Conservation (phyloP, 2,888 invertebrate genomes). For the Deilephila elpenor region DNA sequence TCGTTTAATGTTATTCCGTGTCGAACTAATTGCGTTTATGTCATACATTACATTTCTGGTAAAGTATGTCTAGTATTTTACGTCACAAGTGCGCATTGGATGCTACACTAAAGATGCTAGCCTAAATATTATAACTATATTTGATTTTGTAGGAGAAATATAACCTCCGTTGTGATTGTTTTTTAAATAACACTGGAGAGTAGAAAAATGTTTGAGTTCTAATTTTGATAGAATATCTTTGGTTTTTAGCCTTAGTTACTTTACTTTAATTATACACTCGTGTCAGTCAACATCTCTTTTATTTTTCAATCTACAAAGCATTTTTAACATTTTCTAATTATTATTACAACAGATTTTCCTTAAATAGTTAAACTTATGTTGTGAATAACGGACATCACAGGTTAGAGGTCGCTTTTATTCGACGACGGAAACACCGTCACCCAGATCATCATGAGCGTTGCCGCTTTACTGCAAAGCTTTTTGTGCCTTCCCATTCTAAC, state of each 20-base stretch:
- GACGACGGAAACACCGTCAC: neutral
- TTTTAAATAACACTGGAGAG: no score
- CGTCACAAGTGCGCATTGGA: neutral
- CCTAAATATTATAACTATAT: neutral
- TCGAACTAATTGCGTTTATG: neutral
- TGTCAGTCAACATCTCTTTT: no score
- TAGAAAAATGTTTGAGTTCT: no score
- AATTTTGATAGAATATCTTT: no score
- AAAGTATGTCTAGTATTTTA: neutral
- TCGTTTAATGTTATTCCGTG: neutral
- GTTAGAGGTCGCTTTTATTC: neutral
- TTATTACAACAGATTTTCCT: no score
- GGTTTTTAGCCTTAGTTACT: no score
- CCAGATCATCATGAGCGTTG: neutral
- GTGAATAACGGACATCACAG: neutral
- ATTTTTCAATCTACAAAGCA: no score
- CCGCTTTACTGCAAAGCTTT: no score
- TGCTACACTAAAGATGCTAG: neutral
- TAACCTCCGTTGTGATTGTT: no score
- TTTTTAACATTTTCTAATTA: no score
- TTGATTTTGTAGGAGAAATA: no score
- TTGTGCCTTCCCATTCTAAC: neutral
- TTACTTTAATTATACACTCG: no score
- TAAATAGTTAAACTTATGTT: neutral
- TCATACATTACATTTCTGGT: neutral